Conservation (phyloP, 2,888 invertebrate species). For the Ophioninae sp. region DNA sequence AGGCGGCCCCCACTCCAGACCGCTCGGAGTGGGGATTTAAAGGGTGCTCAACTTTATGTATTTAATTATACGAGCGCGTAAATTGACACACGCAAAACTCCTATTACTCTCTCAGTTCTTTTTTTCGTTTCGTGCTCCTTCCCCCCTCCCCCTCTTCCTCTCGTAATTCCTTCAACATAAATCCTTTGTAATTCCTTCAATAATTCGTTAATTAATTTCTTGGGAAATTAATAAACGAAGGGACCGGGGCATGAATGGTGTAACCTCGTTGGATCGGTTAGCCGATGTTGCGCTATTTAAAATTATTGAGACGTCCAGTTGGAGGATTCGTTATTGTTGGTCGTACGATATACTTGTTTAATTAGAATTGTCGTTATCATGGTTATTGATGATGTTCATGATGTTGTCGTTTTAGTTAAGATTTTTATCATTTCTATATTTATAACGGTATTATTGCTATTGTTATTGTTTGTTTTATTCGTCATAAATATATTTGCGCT, state of each 20-base stretch:
- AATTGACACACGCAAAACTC: constrained; percentile 58
- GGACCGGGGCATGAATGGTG: neutral
- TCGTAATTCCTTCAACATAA: neutral
- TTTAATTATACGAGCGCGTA: constrained; percentile 63
- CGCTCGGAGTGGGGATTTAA: neutral
- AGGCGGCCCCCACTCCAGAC: too few relatives aligned
- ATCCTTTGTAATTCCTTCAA: too few relatives aligned
- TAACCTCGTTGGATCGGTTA: too few relatives aligned
- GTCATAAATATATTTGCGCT: too few relatives aligned
- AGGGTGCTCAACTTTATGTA: constrained; percentile 54
- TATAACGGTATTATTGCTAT: too few relatives aligned
- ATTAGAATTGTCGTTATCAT: neutral
- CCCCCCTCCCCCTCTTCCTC: neutral
- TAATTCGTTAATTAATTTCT: neutral
- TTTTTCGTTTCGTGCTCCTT: neutral
- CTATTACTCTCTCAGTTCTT: constrained; percentile 53
- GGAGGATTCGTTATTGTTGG: neutral
- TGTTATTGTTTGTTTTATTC: too few relatives aligned
- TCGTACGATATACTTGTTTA: neutral
- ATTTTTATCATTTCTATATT: too few relatives aligned
- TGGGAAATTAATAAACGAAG: neutral
- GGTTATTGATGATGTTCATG: too few relatives aligned
- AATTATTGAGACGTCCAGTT: too few relatives aligned
- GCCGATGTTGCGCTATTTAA: too few relatives aligned
- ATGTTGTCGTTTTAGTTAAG: too few relatives aligned